Percentiles rank a stretch among this genome's conserved stretches.
Evolutionary conservation across 2,888 invertebrate species (phyloP).

Genomic region (Ectobius pallidus): DNA sequence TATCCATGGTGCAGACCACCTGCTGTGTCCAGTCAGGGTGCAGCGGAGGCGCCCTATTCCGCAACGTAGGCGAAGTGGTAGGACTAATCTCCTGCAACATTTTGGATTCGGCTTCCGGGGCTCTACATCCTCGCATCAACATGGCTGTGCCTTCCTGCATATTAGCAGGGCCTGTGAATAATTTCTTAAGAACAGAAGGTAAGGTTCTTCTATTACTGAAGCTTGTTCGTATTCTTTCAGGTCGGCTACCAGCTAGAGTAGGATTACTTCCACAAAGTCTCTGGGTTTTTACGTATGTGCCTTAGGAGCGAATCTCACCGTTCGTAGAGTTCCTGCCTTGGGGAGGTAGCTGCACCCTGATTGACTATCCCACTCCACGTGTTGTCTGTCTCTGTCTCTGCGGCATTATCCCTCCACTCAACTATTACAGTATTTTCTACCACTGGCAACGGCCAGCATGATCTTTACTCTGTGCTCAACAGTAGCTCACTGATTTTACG

Average conservation of each 20-base stretch:
- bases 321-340: too few relatives aligned
- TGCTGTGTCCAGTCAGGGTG: conserved; percentile 68
- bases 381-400: too few relatives aligned
- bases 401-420: too few relatives aligned
- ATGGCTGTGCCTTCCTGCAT: conserved; percentile 64
- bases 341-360: too few relatives aligned
- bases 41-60: conserved; percentile 67
- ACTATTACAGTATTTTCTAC: too few relatives aligned
- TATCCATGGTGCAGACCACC: conserved; percentile 65
- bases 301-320: too few relatives aligned
- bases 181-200: conserved; percentile 60
- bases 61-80: conserved; percentile 50
- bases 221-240: neutral
- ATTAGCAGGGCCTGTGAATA: conserved; percentile 54
- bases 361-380: too few relatives aligned
- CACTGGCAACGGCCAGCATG: too few relatives aligned
- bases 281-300: too few relatives aligned
- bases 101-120: conserved; percentile 56
- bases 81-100: conserved; percentile 67
- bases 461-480: too few relatives aligned
- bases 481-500: too few relatives aligned
- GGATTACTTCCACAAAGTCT: too few relatives aligned
- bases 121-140: conserved; percentile 64
- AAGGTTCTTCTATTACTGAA: neutral
- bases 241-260: neutral